Percentiles rank a stretch among this genome's conserved stretches.
phyloP scores from a whole-genome alignment of 2,797 vertebrate species.

The Salarias fasciatus region DNA sequence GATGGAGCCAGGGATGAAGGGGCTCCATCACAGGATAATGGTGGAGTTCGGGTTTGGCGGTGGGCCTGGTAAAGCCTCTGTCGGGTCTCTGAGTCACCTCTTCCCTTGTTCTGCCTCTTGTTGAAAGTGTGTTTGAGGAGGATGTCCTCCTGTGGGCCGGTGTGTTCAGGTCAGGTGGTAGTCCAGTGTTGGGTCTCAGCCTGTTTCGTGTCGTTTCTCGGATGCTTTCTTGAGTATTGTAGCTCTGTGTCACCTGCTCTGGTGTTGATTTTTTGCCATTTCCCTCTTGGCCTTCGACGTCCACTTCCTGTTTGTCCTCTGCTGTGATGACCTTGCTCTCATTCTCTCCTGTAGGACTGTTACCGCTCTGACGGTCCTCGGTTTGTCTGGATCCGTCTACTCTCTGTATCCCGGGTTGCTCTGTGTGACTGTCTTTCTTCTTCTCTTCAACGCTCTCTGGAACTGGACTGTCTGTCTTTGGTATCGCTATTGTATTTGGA shows the following conservation, averaged over 20 bases:
- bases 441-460: slow-evolving; percentile 17
- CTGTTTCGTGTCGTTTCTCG: slow-evolving; percentile 44
- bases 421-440: background rate
- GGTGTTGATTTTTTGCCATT: slow-evolving; percentile 17
- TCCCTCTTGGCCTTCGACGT: slow-evolving; percentile 8
- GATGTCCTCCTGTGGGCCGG: slow-evolving; percentile 27
- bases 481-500: slow-evolving; percentile 24
- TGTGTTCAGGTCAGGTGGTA: slow-evolving; percentile 26
- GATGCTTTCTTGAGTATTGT: slow-evolving; percentile 20
- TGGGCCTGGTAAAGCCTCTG: slow-evolving; percentile 28
- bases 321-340: background rate
- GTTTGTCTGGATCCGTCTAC: slow-evolving; percentile 6
- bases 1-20: slow-evolving; percentile 80
- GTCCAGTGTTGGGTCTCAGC: slow-evolving; percentile 19
- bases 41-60: slow-evolving; percentile 38
- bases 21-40: slow-evolving; percentile 62
- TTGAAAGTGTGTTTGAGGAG: slow-evolving; percentile 46
- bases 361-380: slow-evolving; percentile 12
- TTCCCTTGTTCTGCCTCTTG: slow-evolving; percentile 28
- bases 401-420: background rate
- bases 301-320: slow-evolving; percentile 10
- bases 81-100: slow-evolving; percentile 23
- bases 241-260: slow-evolving; percentile 29
- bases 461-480: slow-evolving; percentile 21
- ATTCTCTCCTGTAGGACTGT: background rate